A percentile compares a stretch with the other conserved stretches of the same genome.
Conservation (phyloP, 2,888 invertebrate species). For the Globia sparganii region DNA sequence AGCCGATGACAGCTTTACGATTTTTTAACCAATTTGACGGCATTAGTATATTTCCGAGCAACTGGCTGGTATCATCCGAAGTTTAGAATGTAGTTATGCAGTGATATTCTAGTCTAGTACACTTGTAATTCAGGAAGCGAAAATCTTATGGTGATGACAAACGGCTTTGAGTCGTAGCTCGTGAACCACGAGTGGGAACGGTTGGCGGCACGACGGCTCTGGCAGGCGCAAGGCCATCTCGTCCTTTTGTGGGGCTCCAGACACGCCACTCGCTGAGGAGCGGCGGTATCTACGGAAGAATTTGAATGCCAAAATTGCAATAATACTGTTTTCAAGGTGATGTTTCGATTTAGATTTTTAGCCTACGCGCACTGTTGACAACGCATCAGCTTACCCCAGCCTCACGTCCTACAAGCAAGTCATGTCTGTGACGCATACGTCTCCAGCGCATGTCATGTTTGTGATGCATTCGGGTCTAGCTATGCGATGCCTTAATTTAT, state of each 20-base stretch:
- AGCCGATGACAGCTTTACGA: not conserved
- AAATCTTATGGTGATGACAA: constrained; percentile 64
- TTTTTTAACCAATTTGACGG: constrained; percentile 5
- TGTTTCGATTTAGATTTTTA: constrained; percentile 1
- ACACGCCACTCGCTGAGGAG: constrained; percentile 69
- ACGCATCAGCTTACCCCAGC: not conserved
- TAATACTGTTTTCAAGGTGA: constrained; percentile 2
- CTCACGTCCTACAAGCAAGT: not conserved
- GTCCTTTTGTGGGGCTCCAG: constrained; percentile 32
- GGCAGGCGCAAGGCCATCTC: constrained; percentile 50
- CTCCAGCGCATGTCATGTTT: not conserved
- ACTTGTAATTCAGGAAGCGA: constrained; percentile 54
- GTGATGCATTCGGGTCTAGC: not conserved
- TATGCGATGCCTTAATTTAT: constrained; percentile 19
- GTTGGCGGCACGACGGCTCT: constrained; percentile 80
- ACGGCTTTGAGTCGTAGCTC: constrained; percentile 79
- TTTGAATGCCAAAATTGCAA: constrained; percentile 18
- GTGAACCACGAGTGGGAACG: constrained; percentile 85
- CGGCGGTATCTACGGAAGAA: constrained; percentile 69
- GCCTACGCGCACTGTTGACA: constrained; percentile 11
- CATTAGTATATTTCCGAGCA: not conserved
- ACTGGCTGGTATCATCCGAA: constrained; percentile 4
- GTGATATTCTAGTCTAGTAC: not conserved
- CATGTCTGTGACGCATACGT: not conserved
- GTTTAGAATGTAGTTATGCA: not conserved